Evolutionary conservation across 2,797 vertebrate genomes (phyloP), one percentile per base, ranked within the genome.

Genomic region (Siniperca scherzeri): DNA sequence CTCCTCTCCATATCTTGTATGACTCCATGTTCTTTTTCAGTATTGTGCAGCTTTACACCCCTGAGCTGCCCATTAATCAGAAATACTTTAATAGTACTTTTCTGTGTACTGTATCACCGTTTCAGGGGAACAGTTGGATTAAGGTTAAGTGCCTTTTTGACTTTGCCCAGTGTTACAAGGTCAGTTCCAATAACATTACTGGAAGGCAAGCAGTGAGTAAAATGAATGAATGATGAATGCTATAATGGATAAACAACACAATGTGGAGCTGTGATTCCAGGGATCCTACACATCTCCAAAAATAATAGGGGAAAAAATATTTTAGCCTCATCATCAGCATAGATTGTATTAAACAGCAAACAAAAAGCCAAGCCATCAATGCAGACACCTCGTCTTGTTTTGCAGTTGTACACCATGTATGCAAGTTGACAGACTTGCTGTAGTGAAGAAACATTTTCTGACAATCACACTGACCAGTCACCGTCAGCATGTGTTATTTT

Each of bases 401-500:
- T 38, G 46, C 78, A 57, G 22, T 81, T 65, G 44, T 21, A 11
- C 44, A 44, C 3, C 22, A 17, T 55, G 46, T 48, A 36, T 87
- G 16, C 48, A n/a, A n/a, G 46, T 22, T 55, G 65, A 44, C 50
- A 36, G 70, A 25, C 50, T 72, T 19, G 13, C 11, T 52, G 30
- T 46, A 27, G 44, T 44, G 52, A 78, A 40, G 64, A 68, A 76
- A 69, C 64, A 40, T 62, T 78, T 82, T 42, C 53, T 64, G 52
- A 40, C 42, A n/a, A n/a, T 53, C 19, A 44, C 68, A 42, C 33
- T 68, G 53, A 30, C 19, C 19, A 16, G 21, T 53, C 36, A 40
- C 27, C 6, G 1, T 44, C 65, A n/a, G 27, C 74, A 38, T 12
- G 30, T 56, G 22, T 52, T 71, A 38, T 33, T 76, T 12, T 69